Base-by-base conservation (phyloP, 2,888 invertebrate species). In the Ditylenchus weischeri region DNA sequence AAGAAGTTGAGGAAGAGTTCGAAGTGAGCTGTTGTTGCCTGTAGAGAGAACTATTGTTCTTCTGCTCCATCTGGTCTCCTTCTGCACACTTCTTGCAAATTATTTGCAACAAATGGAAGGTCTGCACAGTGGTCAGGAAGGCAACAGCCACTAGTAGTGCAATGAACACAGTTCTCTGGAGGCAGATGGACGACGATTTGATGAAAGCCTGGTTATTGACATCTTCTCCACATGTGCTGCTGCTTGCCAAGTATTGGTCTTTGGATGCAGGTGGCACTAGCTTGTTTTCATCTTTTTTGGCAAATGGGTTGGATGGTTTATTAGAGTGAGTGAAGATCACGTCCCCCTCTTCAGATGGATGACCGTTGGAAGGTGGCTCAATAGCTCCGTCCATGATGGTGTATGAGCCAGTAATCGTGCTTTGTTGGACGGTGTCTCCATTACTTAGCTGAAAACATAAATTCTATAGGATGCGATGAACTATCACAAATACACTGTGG, bases 321-420 rank as follows among this genome's bases (percentile, higher is more conserved):
- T 43, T 43, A 15, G 43, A 43, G 43, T 43, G 29, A 29, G 29
- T 29, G 29, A 5, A 29, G 43, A 6, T 43, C 8, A 43, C 13
- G 43, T 43, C 8, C 8, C 43, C 15, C 3, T 8, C 43, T 43
- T 43, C 43, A 13, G 15, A 43, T 15, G 11, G 43, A 10, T 8
- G 43, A 15, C 15, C 43, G 8, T 10, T 43, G 43, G 43, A 29
- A 21, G 35, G 7, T 59, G 59, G 36, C 35, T 59, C 43, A 11
- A 38, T 15, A 29, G 19, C 23, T 36, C 60, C 62, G n/a, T 73
- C 74, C 35, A 72, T 36, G 23, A 73, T 75, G 36, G 75, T 72
- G 58, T 65, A 73, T 5, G 71, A 69, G 21, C 74, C 74, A 43
- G 66, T 61, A 21, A 67, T 65, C n/a, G 70, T 71, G 29, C 69